Conservation (phyloP, 2,113 vertebrate genomes). For the Cricetomys ansorgei region DNA sequence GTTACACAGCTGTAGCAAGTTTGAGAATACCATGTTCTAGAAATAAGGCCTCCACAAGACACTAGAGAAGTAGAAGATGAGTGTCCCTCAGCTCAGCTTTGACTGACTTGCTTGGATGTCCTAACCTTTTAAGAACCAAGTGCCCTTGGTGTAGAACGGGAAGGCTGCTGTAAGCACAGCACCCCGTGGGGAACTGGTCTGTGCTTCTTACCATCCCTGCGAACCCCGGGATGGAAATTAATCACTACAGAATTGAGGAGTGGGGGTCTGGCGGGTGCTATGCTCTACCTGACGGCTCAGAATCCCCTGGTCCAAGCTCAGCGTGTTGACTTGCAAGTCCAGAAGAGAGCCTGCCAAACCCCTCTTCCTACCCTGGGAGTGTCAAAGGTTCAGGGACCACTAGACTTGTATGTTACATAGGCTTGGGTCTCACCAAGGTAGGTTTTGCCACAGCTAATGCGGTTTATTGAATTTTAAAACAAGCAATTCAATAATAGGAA, state of each 20-base stretch:
- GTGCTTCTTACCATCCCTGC: background rate
- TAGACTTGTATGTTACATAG: background rate
- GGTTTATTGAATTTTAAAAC: constrained; percentile 34
- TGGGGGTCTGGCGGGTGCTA: fast-evolving
- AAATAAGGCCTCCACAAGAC: background rate
- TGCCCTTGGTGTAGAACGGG: background rate
- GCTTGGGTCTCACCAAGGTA: background rate
- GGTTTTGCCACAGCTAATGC: background rate
- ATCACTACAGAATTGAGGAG: background rate
- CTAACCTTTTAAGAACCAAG: background rate
- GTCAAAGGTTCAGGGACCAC: background rate
- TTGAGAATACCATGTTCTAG: background rate
- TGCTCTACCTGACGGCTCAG: background rate
- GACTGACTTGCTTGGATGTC: background rate
- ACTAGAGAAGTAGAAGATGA: background rate
- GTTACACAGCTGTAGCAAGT: background rate
- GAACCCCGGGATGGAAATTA: constrained; percentile 1
- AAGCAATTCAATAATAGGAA: constrained; percentile 40
- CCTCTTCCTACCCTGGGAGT: background rate
- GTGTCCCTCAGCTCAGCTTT: background rate
- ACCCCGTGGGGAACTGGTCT: background rate
- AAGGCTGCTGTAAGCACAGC: background rate
- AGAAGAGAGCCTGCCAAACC: background rate
- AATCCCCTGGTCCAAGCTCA: background rate
- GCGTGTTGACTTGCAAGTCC: background rate